These are phyloP conservation scores for Varecia variegata DNA, from an alignment of 2,797 vertebrate genomes.

Conservation along the genomic window DNA sequence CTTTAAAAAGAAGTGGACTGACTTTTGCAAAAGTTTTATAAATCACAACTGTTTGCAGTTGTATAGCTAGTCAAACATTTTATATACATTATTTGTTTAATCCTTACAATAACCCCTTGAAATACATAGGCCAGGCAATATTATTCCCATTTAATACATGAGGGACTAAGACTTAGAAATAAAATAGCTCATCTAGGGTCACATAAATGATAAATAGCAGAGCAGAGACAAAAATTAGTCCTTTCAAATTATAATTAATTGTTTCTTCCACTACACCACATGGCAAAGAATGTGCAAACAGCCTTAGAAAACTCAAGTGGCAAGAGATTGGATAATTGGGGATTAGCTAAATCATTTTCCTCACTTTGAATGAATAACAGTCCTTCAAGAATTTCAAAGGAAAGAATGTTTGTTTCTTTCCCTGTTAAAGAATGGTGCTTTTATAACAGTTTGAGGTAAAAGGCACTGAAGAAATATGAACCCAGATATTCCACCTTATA, in stretches of 20 bases:
- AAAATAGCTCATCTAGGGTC: neutral
- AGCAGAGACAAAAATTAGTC: neutral
- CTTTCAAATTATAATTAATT: conserved; percentile 48
- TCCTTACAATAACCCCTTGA: neutral
- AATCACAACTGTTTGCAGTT: neutral
- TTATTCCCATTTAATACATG: neutral
- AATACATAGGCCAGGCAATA: neutral
- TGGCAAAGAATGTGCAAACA: neutral
- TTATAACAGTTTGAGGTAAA: conserved; percentile 25
- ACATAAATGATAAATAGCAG: conserved; percentile 28
- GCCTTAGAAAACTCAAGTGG: neutral
- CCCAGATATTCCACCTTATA: neutral
- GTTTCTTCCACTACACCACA: conserved; percentile 17
- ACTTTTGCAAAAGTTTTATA: neutral
- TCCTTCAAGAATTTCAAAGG: conserved; percentile 28
- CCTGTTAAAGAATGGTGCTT: neutral
- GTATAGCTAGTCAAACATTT: neutral
- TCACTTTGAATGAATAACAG: conserved; percentile 20
- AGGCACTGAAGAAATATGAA: conserved; percentile 10
- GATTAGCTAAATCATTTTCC: conserved; percentile 29
- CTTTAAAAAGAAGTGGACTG: neutral
- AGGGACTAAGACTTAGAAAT: neutral
- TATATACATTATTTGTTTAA: neutral
- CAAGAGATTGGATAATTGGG: neutral
- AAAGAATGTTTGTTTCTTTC: conserved; percentile 24